Conservation (phyloP, 2,113 vertebrate genomes). For the Chaenogobius annularis region DNA sequence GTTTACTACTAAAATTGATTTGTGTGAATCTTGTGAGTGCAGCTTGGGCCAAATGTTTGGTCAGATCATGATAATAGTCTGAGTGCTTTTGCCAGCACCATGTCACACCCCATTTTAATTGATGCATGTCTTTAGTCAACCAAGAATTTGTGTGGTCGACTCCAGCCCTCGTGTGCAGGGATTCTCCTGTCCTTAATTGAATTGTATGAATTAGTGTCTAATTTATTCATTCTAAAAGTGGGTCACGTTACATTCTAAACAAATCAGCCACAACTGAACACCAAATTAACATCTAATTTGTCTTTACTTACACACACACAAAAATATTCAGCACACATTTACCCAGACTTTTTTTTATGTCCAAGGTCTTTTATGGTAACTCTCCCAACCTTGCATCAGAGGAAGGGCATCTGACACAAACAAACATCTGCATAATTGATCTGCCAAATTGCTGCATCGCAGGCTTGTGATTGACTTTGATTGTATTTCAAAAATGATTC, state of each 20-base stretch:
- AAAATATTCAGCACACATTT: background rate
- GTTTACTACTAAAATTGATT: too few relatives aligned
- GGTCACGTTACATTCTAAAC: background rate
- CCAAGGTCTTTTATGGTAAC: background rate
- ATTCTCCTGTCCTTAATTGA: background rate
- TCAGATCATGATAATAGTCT: too few relatives aligned
- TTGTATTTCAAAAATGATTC: background rate
- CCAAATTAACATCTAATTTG: background rate
- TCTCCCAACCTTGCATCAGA: background rate
- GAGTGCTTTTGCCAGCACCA: too few relatives aligned
- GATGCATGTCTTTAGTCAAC: too few relatives aligned
- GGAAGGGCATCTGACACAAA: slow-evolving; percentile 1
- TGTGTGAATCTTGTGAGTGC: too few relatives aligned
- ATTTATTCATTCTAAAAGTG: background rate
- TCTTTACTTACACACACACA: background rate
- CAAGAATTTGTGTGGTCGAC: too few relatives aligned
- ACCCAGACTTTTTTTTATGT: background rate
- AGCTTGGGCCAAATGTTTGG: too few relatives aligned
- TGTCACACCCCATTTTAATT: too few relatives aligned
- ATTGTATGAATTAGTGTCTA: background rate
- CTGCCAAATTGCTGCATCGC: too few relatives aligned
- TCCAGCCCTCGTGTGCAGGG: background rate
- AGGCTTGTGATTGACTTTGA: background rate
- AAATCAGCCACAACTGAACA: background rate
- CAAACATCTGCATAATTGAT: background rate